A percentile compares a stretch with the other conserved stretches of the same genome.
Evolutionary conservation across 2,888 invertebrate genomes (phyloP).

Genomic region (Eupithecia subfuscata): DNA sequence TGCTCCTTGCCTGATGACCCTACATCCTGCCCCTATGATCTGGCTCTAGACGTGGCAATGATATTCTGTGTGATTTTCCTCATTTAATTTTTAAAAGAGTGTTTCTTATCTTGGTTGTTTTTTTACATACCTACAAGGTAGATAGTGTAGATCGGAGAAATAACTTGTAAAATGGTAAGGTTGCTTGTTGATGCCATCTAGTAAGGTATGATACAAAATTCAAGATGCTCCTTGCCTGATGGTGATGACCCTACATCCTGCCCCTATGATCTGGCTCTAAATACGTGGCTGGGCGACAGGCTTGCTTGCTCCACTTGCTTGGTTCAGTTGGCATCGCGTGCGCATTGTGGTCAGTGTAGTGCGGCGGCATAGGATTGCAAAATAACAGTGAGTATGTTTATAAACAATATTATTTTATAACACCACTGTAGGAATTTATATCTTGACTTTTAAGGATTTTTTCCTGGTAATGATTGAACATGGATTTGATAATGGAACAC

Average conservation of each 20-base stretch:
- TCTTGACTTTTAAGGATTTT: background rate
- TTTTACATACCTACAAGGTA: background rate
- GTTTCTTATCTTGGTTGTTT: background rate
- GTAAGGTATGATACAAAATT: background rate
- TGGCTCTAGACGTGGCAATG: constrained; percentile 7
- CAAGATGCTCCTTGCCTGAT: background rate
- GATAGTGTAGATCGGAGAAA: background rate
- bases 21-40: background rate
- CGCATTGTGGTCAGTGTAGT: constrained; percentile 8
- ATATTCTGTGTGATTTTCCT: background rate
- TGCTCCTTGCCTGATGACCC: background rate
- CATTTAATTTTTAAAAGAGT: background rate
- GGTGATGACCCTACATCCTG: background rate
- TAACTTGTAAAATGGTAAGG: background rate
- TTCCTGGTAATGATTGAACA: background rate
- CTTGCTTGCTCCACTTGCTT: too few relatives aligned
- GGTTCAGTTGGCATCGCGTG: background rate
- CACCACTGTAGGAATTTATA: background rate
- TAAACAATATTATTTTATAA: background rate
- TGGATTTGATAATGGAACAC: background rate
- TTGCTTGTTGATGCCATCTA: too few relatives aligned
- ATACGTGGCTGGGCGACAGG: background rate
- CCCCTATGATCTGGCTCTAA: background rate
- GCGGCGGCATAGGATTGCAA: background rate
- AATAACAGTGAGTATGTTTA: constrained; percentile 12